Evolutionary conservation across 2,797 vertebrate species (phyloP), one percentile per base, ranked within the genome.

Genomic region (Sylvia borin): DNA sequence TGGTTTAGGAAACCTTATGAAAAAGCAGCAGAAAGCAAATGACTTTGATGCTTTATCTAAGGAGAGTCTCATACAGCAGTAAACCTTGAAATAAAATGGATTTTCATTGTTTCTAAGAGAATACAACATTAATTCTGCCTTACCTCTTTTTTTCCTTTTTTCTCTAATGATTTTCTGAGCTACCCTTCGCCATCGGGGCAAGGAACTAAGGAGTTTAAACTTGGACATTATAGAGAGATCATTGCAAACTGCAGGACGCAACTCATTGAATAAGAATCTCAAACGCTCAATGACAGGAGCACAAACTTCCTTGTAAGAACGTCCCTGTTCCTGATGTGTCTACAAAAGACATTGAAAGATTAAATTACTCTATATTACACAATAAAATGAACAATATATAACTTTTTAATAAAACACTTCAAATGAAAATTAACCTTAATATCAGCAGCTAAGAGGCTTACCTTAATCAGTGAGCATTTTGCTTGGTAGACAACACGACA

Each of bases 261-360:
- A 90, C 92, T 99, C 99, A 79, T 99, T 99, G 84, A 99, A 99
- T 47, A 99, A 97, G 96, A 99, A 99, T 32, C 99, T 97, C 94
- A 99, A 98, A 20, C 99, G 99, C 94, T 99, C 99, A 14, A 99
- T 99, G 84, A 99, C 99, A 13, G 99, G 99, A 53, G 99, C 99
- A 15, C 99, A 99, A 43, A 99, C 99, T 97, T 99, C 99, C 93
- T 99, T 99, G 85, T 99, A 99, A n/a, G 99, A 99, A 73, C 99
- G 99, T 5, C 99, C 99, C 96, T 99, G 99, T 53, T 99, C 99
- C 96, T 99, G 99, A 97, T 99, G 99, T 2, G 99, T 99, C 99
- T 99, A 83, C 92, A 88, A 90, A 92, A 51, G n/a, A 60, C 81
- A 95, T 16, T 18, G 25, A 27, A 94, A 79, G 24, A 68, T n/a